Evolutionary conservation across 1,140 invertebrate genomes (phyloP), one percentile per base, ranked within the genome.

Genomic region (Mya arenaria): DNA sequence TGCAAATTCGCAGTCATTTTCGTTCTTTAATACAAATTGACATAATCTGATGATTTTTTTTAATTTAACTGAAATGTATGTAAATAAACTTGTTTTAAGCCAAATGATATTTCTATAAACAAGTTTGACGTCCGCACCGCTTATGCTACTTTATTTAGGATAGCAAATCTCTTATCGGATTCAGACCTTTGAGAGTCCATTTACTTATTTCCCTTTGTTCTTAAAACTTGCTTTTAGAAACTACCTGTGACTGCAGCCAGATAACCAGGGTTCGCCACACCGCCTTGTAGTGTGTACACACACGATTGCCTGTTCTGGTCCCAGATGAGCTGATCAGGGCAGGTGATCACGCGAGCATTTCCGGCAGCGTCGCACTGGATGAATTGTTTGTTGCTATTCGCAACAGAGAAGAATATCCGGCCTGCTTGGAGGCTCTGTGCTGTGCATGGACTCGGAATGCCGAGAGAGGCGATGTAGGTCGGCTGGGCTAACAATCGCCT

Each of bases 391-490:
- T 25, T 32, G 6, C 28, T 19, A 39, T 79, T 39, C 17, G 80
- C 74, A 34, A 84, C 58, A 23, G 77, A 39, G 71, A 84, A 84
- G 80, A 75, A 86, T 4, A 84, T 41, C 8, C 55, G 62, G 37
- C 82, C 74, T 8, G 30, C 48, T 34, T 60, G 28, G 4, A 85
- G 41, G 48, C 52, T 65, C 17, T 72, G 34, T 10, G 0, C 6
- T n/a, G 62, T 85, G 25, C 80, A 85, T 0, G 82, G 86, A 63
- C 84, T 86, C 13, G 4, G 48, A 3, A 25, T 6, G 34, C 44
- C 48, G 32, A 39, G 48, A 0, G 66, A 34, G 28, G 34, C 37
- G 1, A 63, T 44, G 28, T 19, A 34, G 15, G 25, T 48, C 1
- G 48, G 69, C 60, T 32, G 41, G 25, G 28, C 55, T 1, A n/a